These are phyloP conservation scores for Apolygus lucorum DNA, from an alignment of 1,140 invertebrate genomes.

Conservation along the genomic window DNA sequence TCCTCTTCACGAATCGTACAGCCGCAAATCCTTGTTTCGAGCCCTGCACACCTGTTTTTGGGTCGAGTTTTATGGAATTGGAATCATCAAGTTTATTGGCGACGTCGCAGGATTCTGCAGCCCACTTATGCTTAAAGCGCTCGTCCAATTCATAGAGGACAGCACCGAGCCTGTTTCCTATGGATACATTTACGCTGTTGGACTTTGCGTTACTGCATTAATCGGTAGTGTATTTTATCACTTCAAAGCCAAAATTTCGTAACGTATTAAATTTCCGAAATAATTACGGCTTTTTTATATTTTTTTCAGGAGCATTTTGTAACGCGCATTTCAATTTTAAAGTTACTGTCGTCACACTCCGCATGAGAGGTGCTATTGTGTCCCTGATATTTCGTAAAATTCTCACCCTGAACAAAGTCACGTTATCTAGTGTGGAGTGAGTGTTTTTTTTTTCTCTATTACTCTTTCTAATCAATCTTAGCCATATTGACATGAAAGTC, in stretches of 20 bases:
- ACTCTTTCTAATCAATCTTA: conserved; percentile 13
- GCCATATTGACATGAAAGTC: no score
- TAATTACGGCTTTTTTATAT: conserved; percentile 28
- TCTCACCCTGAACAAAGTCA: conserved; percentile 46
- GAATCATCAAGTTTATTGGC: conserved; percentile 73
- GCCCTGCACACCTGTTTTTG: conserved; percentile 78
- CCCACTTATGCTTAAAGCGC: conserved; percentile 74
- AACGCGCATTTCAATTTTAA: conserved; percentile 84
- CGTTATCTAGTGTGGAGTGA: conserved; percentile 39
- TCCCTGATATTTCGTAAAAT: conserved; percentile 81
- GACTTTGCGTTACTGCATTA: conserved; percentile 56
- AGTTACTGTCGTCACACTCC: conserved; percentile 74
- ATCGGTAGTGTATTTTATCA: conserved; percentile 42
- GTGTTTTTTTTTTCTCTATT: neutral
- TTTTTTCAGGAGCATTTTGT: conserved; percentile 56
- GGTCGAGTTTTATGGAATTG: conserved; percentile 78
- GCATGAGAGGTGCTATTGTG: conserved; percentile 75
- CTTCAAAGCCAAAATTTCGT: no score
- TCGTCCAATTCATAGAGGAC: conserved; percentile 74
- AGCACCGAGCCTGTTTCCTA: conserved; percentile 51
- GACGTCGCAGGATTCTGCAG: conserved; percentile 79
- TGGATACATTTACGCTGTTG: conserved; percentile 73
- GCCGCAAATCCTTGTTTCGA: conserved; percentile 50
- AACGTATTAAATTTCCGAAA: no score
- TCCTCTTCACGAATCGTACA: conserved; percentile 38